A percentile compares a stretch with the other conserved stretches of the same genome.
phyloP scores from a whole-genome alignment of 2,797 vertebrate genomes.

The Dromococcyx pavoninus region DNA sequence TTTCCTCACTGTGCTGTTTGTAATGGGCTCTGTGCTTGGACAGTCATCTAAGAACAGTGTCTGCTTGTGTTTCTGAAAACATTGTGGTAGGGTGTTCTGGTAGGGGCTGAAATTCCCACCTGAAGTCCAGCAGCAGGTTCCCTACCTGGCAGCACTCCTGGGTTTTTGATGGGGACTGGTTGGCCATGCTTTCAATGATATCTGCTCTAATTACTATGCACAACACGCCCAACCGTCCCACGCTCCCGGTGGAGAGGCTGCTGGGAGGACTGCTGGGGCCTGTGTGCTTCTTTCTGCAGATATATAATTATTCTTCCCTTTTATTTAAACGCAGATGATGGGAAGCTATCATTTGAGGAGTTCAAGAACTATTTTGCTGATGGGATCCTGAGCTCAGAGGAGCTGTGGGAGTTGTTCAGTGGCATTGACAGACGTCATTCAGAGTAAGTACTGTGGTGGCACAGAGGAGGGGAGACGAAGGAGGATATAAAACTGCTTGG shows the following conservation, averaged over 20 bases:
- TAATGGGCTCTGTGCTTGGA: neutral
- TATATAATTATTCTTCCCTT: conserved; percentile 27
- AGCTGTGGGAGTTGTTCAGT: conserved; percentile 91
- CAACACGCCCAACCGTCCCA: neutral
- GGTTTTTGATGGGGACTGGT: neutral
- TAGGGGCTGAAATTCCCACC: neutral
- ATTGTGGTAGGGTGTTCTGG: neutral
- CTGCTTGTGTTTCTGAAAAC: neutral
- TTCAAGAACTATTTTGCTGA: conserved; percentile 95
- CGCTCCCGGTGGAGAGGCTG: neutral
- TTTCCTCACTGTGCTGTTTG: neutral
- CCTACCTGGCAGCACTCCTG: neutral
- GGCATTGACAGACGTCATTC: conserved; percentile 88
- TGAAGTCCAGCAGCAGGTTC: neutral
- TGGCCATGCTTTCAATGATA: neutral
- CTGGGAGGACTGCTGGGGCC: neutral
- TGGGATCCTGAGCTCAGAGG: conserved; percentile 90
- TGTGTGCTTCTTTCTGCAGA: neutral
- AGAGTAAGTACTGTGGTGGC: conserved; percentile 79
- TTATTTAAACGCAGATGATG: conserved; percentile 84
- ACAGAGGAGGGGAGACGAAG: neutral
- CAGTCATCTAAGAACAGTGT: neutral
- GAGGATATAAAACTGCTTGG: neutral
- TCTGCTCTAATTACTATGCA: neutral
- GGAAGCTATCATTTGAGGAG: conserved; percentile 96